Conservation (phyloP, 2,888 invertebrate species). For the Lottia gigantea region DNA sequence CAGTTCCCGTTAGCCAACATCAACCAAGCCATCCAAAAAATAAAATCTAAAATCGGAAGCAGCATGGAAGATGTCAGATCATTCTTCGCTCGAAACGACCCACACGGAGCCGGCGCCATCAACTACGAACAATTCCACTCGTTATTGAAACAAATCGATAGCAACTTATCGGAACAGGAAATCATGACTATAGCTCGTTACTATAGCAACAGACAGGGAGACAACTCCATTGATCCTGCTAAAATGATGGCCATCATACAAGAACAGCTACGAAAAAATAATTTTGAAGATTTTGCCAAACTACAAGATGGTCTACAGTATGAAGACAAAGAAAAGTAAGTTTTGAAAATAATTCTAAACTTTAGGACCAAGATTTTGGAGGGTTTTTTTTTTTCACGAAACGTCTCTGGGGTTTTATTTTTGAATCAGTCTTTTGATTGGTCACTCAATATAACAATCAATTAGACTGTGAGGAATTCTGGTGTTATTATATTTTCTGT, state of each 20-base stretch:
- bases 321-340: slow-evolving; percentile 59
- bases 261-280: slow-evolving; percentile 63
- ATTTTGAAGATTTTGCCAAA: slow-evolving; percentile 63
- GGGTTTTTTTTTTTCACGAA: too few species aligned
- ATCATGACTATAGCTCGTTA: slow-evolving; percentile 60
- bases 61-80: slow-evolving; percentile 54
- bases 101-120: slow-evolving; percentile 44
- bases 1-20: slow-evolving; percentile 60
- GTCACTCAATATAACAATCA: too few species aligned
- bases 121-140: slow-evolving; percentile 52
- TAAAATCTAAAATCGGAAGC: slow-evolving; percentile 42
- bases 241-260: slow-evolving; percentile 60
- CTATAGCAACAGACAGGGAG: slow-evolving; percentile 47
- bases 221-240: slow-evolving; percentile 44
- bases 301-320: slow-evolving; percentile 57
- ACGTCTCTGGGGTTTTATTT: too few species aligned
- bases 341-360: too few species aligned
- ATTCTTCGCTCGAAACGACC: slow-evolving; percentile 58
- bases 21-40: slow-evolving; percentile 43
- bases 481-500: slow-evolving; percentile 5
- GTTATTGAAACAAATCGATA: slow-evolving; percentile 46
- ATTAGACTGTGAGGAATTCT: too few species aligned
- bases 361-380: too few species aligned
- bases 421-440: too few species aligned
- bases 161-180: slow-evolving; percentile 54